These are phyloP conservation scores for Dicaeum eximium DNA, from an alignment of 2,113 vertebrate species.

Conservation along the genomic window DNA sequence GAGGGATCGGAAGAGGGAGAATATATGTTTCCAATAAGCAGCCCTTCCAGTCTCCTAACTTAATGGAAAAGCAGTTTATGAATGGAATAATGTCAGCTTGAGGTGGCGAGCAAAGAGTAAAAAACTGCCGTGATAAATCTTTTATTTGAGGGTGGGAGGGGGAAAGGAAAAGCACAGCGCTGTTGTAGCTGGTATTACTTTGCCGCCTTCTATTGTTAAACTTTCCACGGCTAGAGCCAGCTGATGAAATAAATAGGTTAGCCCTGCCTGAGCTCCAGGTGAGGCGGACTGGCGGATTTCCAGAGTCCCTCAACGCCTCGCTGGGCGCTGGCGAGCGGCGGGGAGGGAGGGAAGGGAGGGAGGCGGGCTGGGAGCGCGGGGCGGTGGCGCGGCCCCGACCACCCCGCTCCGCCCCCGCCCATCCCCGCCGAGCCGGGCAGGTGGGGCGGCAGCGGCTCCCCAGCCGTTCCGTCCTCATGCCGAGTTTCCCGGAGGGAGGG, in stretches of 20 bases:
- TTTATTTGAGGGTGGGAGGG: not conserved
- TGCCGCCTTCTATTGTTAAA: constrained; percentile 54
- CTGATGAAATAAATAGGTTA: constrained; percentile 28
- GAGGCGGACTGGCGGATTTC: not conserved
- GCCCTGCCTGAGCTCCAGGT: not conserved
- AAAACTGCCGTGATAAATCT: not conserved
- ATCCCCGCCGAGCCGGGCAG: not conserved
- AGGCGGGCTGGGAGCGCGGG: not conserved
- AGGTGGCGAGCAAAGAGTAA: not conserved
- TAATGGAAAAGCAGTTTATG: not conserved
- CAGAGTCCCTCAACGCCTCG: not conserved
- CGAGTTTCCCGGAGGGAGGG: not conserved
- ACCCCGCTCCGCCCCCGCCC: not conserved
- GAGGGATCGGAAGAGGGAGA: not conserved
- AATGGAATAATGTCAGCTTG: not conserved
- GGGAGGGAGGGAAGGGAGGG: not conserved
- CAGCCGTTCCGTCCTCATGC: rapidly evolving
- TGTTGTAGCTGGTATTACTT: not conserved
- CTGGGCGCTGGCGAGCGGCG: not conserved
- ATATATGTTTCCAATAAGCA: constrained; percentile 17
- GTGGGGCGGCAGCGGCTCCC: not conserved
- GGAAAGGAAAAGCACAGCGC: not conserved
- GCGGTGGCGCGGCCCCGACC: not conserved
- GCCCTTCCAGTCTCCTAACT: constrained; percentile 11
- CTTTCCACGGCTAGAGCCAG: constrained; percentile 52